Percentiles rank a stretch among this genome's conserved stretches.
Evolutionary conservation across 2,113 vertebrate genomes (phyloP).

Genomic region (Leucopsar rothschildi): DNA sequence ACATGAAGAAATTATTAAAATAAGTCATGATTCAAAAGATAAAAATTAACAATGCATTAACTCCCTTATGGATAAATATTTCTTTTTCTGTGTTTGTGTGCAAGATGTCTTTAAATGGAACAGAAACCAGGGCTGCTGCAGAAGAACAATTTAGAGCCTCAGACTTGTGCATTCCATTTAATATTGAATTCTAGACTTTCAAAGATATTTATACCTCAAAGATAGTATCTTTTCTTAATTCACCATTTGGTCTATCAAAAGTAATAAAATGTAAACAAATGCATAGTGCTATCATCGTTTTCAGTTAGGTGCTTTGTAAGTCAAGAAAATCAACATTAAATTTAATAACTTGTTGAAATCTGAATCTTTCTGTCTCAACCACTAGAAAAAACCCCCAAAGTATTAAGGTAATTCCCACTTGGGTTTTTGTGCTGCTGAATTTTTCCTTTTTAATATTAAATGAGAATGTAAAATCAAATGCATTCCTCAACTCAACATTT

Average conservation of each 20-base stretch:
- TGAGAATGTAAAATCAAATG: not conserved
- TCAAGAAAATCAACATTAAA: slow-evolving; percentile 27
- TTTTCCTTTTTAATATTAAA: slow-evolving; percentile 10
- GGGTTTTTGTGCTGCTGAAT: not conserved
- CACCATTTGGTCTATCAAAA: not conserved
- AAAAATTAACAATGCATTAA: not conserved
- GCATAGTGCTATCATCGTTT: not conserved
- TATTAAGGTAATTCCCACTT: not conserved
- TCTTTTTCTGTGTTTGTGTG: not conserved
- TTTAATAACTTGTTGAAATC: not conserved
- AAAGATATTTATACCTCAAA: not conserved
- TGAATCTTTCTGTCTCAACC: not conserved
- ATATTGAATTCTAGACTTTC: not conserved
- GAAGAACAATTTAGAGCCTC: not conserved
- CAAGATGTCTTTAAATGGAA: not conserved
- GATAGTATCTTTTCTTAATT: not conserved
- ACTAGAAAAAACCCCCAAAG: not conserved
- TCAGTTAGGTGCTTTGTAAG: slow-evolving; percentile 1
- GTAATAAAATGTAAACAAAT: slow-evolving; percentile 63
- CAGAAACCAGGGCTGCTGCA: not conserved
- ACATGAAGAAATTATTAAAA: not conserved
- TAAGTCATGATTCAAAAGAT: not conserved
- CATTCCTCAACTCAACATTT: not conserved
- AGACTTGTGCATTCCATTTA: not conserved
- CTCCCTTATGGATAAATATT: not conserved